Evolutionary conservation across 2,888 invertebrate genomes (phyloP), one percentile per base, ranked within the genome.

Genomic region (Yponomeuta sedellus): DNA sequence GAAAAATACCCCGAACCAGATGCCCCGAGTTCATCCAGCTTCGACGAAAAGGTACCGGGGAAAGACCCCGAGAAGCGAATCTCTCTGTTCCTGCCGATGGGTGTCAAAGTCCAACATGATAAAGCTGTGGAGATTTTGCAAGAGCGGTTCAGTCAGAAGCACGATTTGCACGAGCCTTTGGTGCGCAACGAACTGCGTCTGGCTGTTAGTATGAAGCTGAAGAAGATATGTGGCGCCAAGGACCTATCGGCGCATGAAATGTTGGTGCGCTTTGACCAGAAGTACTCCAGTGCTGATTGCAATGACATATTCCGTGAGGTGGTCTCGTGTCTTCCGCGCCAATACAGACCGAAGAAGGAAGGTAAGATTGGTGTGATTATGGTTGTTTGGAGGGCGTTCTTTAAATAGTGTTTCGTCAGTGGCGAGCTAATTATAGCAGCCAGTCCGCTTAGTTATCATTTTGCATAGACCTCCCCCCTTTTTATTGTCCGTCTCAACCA

Each of bases 211-310:
- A 74, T 75, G 19, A 74, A 80, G 16, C 71, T 90, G 56, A 69
- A 73, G 22, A 79, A 83, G 1, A 83, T 87, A 80, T 88, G 85
- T 67, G 82, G 80, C 1, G 72, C 78, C n/a, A 70, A 73, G 28
- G 88, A 89, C 39, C 78, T 84, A 0, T 81, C 88, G 2, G 86
- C 80, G 68, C 87, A 87, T 52, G 88, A 88, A 70, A 78, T 85
- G 40, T 76, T 87, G 20, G 76, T 85, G 56, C 85, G 83, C 69
- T 89, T 84, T 70, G 80, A 85, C 65, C 77, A 83, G 11, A 82
- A 74, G 68, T 80, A 82, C 67, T 73, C 72, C 52, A 67, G 69
- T 0, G 77, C 77, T 19, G 82, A 82, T 0, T 82, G 85, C 68
- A 77, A 78, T 69, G 81, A 79, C 67, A 77, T 90, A 58, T 77